A percentile compares a stretch with the other conserved stretches of the same genome.
phyloP scores from a whole-genome alignment of 2,888 invertebrate species.

The Bhutanitis thaidina region DNA sequence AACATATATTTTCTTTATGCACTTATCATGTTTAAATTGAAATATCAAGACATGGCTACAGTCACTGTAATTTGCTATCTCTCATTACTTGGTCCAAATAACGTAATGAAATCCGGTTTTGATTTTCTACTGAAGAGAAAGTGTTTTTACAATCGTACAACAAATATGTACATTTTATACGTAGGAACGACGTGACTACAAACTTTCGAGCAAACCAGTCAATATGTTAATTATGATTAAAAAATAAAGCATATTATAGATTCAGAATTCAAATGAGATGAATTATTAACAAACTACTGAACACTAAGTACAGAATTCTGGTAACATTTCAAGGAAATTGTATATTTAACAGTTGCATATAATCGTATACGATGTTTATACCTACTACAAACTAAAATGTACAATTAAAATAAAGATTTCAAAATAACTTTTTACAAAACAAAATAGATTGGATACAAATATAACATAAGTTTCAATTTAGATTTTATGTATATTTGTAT shows the following conservation, averaged over 20 bases:
- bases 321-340: neutral
- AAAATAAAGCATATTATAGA: no score
- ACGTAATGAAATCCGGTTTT: conserved; percentile 27
- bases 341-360: neutral
- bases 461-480: no score
- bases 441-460: no score
- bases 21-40: conserved; percentile 2
- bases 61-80: conserved; percentile 10
- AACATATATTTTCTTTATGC: no score
- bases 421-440: no score
- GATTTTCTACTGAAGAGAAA: conserved; percentile 27
- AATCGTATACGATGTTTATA: no score
- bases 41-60: neutral
- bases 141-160: conserved; percentile 14
- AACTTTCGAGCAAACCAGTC: neutral
- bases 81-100: conserved; percentile 13
- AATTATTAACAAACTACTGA: neutral
- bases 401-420: no score
- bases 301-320: neutral
- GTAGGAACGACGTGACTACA: neutral
- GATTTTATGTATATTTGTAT: no score
- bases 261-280: neutral
- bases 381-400: no score
- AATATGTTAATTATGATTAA: no score
- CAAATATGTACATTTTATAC: conserved; percentile 8